Evolutionary conservation across 1,140 invertebrate genomes (phyloP), one percentile per base, ranked within the genome.

Genomic region (Neuroterus valhalla): DNA sequence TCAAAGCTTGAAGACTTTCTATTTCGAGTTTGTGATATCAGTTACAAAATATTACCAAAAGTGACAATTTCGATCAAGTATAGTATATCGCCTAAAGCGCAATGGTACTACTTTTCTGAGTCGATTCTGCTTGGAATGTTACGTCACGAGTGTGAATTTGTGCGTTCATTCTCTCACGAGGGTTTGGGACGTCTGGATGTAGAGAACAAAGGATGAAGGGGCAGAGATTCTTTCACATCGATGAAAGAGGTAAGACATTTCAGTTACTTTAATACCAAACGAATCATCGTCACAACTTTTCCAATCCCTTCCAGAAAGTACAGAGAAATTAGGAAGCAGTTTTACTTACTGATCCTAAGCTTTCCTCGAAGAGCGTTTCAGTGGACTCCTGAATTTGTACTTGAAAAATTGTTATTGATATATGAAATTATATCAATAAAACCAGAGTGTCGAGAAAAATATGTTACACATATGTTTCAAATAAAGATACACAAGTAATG

Each of bases 111-210:
- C 31, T 76, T 78, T 75, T 81, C 66, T 74, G 73, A 67, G 71
- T 79, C 45, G 68, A 72, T 82, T 79, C 45, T 55, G 38, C 26
- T 79, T 78, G 74, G 77, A 62, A 62, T 26, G 55, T n/a, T 38
- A 62, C 23, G 14, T 38, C 15, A 31, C 14, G 26, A 15, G 19
- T 38, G 55, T 62, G n/a, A 23, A 62, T 62, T 62, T 62, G 55
- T 62, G 55, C 55, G 55, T 62, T 62, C 15, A 62, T 31, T 62
- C 55, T 62, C 55, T 23, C 55, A 62, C 55, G 55, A 62, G 55
- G 31, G 26, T 62, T 62, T 5, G 55, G 23, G 26, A 62, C 55
- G 55, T 62, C 26, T 62, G 52, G 23, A 62, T 62, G 55, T 12
- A 62, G 23, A 31, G 31, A 62, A 38, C 23, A 62, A 62, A 2